A percentile compares a stretch with the other conserved stretches of the same genome.
Evolutionary conservation across 2,888 invertebrate genomes (phyloP).

Genomic region (Nemotelus pantherinus): DNA sequence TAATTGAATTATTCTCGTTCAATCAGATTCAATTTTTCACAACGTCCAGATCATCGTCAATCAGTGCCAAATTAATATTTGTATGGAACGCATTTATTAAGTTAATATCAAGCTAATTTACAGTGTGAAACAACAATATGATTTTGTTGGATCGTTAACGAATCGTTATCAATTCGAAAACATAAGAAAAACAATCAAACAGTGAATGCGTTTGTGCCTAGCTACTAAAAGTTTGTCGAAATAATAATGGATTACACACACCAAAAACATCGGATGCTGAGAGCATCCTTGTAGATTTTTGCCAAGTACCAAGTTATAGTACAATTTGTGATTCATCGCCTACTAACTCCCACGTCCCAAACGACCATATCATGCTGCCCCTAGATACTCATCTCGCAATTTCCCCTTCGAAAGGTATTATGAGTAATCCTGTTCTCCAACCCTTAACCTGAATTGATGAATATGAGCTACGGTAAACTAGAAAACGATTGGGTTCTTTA

Average conservation of each 20-base stretch:
- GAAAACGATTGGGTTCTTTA: neutral
- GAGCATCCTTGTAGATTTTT: conserved; percentile 22
- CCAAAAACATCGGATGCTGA: conserved; percentile 30
- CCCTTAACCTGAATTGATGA: too few relatives aligned
- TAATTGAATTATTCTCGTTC: neutral
- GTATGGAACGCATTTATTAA: too few relatives aligned
- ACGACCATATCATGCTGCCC: neutral
- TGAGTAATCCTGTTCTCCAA: conserved; percentile 18
- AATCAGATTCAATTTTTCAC: neutral
- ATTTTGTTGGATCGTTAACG: neutral
- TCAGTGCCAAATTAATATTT: too few relatives aligned
- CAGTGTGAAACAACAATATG: too few relatives aligned
- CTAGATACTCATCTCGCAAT: neutral
- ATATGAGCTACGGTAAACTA: neutral
- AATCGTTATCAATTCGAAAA: conserved; percentile 17
- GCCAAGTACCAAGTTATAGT: conserved; percentile 34
- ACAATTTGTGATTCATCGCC: conserved; percentile 22
- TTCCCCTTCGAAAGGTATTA: conserved; percentile 23
- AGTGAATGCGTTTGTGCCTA: conserved; percentile 17
- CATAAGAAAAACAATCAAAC: neutral
- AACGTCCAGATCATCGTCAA: too few relatives aligned
- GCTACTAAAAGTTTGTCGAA: neutral
- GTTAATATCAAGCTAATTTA: too few relatives aligned
- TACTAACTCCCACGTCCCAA: neutral
- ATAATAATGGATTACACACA: conserved; percentile 10